Base-by-base conservation (phyloP, 2,888 invertebrate species). In the Smittia sp. region DNA sequence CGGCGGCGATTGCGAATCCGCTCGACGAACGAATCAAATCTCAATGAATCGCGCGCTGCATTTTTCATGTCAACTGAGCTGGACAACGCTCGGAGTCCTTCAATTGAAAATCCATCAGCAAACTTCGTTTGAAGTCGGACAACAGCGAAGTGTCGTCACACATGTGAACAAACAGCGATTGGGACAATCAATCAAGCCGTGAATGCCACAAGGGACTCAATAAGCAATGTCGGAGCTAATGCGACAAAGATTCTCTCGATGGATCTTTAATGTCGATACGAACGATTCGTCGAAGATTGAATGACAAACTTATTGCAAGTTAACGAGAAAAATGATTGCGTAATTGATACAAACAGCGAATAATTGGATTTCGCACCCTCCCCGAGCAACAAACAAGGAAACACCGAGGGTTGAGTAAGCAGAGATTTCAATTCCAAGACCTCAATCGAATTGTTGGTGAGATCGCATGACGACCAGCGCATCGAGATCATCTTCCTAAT, bases 301-400 rank as follows among this genome's bases (percentile, higher is more conserved):
- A 46, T n/a, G 46, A 46, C 13, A 15, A 46, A 6, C 4, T n/a
- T 46, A n/a, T 15, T 6, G 15, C 2, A 46, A 70, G 22, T 24
- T 69, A 54, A 69, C 54, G 27, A 38, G 52, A 70, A 27, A 70
- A 38, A 70, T 70, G 70, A 70, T 70, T 70, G 15, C 27, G 70
- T 70, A 70, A 70, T 70, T 54, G 70, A 70, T 70, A 63, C 63
- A 27, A 63, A 63, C 63, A 63, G 63, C 63, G 15, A 1, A 63
- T 70, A 70, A 70, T 70, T 70, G 70, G 70, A 70, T 70, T 70
- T 70, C 27, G 15, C 20, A 63, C 63, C 63, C 63, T 63, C 38
- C 32, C 22, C 22, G 18, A n/a, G n/a, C n/a, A n/a, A n/a, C n/a
- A n/a, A n/a, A n/a, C n/a, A n/a, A n/a, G n/a, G 38, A 38, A 38